Conservation (phyloP, 2,797 vertebrate species). For the Lophius americanus region DNA sequence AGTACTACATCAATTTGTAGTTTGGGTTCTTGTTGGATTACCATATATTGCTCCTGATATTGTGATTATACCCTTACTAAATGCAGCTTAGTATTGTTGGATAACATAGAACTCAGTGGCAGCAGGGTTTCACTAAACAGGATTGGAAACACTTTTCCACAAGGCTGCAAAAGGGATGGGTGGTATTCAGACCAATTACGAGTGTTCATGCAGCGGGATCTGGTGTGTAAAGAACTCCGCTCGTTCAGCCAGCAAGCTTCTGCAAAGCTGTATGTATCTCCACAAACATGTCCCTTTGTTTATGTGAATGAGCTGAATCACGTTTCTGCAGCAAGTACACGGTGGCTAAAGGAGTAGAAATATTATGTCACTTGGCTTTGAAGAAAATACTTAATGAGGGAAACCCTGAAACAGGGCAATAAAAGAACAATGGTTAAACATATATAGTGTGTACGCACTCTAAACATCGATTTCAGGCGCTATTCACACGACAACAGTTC, state of each 20-base stretch:
- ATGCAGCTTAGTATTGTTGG: slow-evolving; percentile 27
- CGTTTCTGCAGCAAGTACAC: slow-evolving; percentile 14
- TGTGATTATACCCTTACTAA: not conserved
- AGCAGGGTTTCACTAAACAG: slow-evolving; percentile 22
- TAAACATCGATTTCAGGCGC: not conserved
- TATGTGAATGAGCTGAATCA: slow-evolving; percentile 20
- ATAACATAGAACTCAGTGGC: slow-evolving; percentile 29
- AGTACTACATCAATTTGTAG: slow-evolving; percentile 3
- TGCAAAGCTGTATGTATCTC: slow-evolving; percentile 19
- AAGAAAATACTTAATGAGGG: not conserved
- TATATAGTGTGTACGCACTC: not conserved
- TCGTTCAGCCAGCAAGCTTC: slow-evolving; percentile 16
- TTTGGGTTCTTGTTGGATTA: slow-evolving; percentile 20
- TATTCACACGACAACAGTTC: not conserved
- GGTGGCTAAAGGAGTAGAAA: slow-evolving; percentile 13
- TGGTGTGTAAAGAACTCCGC: slow-evolving; percentile 15
- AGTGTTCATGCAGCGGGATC: slow-evolving; percentile 25
- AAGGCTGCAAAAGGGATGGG: slow-evolving; percentile 27
- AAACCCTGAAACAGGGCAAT: no score
- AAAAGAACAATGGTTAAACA: no score
- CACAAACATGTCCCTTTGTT: slow-evolving; percentile 21
- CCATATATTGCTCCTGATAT: slow-evolving; percentile 11
- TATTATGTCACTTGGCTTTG: not conserved
- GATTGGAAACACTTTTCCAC: slow-evolving; percentile 20
- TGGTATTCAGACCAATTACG: slow-evolving; percentile 37